phyloP scores from a whole-genome alignment of 2,888 invertebrate genomes.

The Rhagium mordax region DNA sequence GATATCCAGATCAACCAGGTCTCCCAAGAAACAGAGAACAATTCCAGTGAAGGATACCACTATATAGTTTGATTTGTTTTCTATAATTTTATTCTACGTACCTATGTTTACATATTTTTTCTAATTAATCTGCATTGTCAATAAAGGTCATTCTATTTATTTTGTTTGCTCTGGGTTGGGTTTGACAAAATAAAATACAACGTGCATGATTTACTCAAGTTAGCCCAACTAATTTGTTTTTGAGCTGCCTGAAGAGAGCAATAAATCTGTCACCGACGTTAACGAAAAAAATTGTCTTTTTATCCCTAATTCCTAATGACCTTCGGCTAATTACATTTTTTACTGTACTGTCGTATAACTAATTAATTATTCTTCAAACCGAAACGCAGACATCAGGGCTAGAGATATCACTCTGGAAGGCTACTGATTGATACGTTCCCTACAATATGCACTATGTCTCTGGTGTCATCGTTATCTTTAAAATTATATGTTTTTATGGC shows the following conservation, averaged over 20 bases:
- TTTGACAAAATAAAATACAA: too few species aligned
- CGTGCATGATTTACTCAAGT: too few species aligned
- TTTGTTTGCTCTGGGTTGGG: too few species aligned
- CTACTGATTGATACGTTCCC: constrained; percentile 27
- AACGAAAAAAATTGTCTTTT: not conserved
- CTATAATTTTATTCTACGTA: too few species aligned
- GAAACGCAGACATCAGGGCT: constrained; percentile 8
- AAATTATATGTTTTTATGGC: constrained; percentile 35
- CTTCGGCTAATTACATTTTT: constrained; percentile 10
- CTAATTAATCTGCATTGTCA: too few species aligned
- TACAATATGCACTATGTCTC: not conserved
- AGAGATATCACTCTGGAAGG: not conserved
- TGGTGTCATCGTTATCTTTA: constrained; percentile 30
- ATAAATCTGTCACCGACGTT: constrained; percentile 5
- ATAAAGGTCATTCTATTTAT: too few species aligned
- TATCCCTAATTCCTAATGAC: not conserved
- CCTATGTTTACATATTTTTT: too few species aligned
- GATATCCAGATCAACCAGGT: too few species aligned
- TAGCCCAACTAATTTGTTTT: not conserved
- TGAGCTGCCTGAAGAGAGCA: not conserved
- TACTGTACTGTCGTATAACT: not conserved
- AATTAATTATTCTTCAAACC: constrained; percentile 3
- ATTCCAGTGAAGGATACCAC: too few species aligned
- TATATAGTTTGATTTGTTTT: too few species aligned
- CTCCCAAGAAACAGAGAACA: too few species aligned